phyloP scores from a whole-genome alignment of 2,888 invertebrate genomes.

The Mesopsocus fuscifrons region DNA sequence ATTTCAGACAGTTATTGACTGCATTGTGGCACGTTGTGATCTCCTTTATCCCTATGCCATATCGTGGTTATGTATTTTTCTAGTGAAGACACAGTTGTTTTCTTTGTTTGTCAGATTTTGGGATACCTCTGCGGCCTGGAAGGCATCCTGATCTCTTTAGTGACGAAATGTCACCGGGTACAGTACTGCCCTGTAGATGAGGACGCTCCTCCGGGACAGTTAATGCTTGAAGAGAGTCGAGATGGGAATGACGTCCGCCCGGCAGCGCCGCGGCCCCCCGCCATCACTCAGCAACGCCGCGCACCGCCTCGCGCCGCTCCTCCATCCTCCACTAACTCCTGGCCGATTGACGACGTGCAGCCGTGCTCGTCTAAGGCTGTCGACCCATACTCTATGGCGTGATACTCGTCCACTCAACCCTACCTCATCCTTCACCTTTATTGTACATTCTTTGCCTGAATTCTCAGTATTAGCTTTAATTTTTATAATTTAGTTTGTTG shows the following conservation, averaged over 20 bases:
- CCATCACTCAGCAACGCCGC: conserved; percentile 28
- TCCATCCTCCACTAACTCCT: conserved; percentile 9
- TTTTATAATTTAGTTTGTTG: no score
- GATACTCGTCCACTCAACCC: no score
- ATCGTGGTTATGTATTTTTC: no score
- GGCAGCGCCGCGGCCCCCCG: conserved; percentile 19
- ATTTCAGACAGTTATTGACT: no score
- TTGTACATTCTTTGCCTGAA: no score
- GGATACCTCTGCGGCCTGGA: conserved; percentile 41
- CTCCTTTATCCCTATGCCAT: no score
- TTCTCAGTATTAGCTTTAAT: no score
- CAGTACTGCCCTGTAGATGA: conserved; percentile 41
- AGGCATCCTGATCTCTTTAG: conserved; percentile 34
- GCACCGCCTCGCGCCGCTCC: conserved; percentile 19
- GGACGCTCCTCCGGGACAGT: conserved; percentile 32
- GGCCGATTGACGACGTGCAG: conserved; percentile 26
- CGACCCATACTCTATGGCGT: conserved; percentile 8
- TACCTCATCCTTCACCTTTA: no score
- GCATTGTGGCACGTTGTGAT: no score
- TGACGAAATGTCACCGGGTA: conserved; percentile 33
- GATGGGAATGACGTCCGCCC: conserved; percentile 22
- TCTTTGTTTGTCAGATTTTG: conserved; percentile 37
- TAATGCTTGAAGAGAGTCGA: conserved; percentile 32
- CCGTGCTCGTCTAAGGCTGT: conserved; percentile 27
- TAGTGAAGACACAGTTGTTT: no score